Conservation (phyloP, 2,113 vertebrate genomes). For the Dromiciops gliroides region DNA sequence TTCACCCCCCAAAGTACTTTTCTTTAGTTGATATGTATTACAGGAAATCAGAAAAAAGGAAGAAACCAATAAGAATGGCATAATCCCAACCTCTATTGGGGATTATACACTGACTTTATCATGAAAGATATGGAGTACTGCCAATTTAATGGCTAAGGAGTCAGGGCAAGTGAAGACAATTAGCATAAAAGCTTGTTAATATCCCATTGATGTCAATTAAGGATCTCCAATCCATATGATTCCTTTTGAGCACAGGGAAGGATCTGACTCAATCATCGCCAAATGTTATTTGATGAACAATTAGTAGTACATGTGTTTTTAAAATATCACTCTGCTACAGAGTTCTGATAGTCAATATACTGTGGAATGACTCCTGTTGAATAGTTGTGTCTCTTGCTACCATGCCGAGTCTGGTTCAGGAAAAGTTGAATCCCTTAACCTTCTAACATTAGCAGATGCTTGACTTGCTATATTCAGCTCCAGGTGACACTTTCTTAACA, state of each 20-base stretch:
- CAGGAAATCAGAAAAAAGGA: conserved; percentile 94
- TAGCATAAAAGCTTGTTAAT: conserved; percentile 6
- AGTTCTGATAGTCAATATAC: neutral
- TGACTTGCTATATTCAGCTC: neutral
- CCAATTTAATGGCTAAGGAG: neutral
- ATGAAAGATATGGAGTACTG: conserved; percentile 29
- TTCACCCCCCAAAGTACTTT: neutral
- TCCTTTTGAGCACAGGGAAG: neutral
- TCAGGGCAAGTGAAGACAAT: conserved; percentile 4
- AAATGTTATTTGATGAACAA: neutral
- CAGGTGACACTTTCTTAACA: neutral
- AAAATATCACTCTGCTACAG: neutral
- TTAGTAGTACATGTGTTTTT: neutral
- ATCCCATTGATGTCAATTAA: neutral
- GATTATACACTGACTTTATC: neutral
- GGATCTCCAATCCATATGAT: conserved; percentile 27
- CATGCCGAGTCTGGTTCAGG: neutral
- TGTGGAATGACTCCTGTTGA: neutral
- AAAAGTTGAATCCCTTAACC: neutral
- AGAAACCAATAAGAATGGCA: conserved; percentile 61
- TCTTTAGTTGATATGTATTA: neutral
- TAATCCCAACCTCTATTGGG: neutral
- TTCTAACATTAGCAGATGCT: neutral
- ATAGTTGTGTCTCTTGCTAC: neutral
- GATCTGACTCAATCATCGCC: neutral